phyloP scores from a whole-genome alignment of 2,113 vertebrate genomes.

The Rhegmatorhina hoffmannsi region DNA sequence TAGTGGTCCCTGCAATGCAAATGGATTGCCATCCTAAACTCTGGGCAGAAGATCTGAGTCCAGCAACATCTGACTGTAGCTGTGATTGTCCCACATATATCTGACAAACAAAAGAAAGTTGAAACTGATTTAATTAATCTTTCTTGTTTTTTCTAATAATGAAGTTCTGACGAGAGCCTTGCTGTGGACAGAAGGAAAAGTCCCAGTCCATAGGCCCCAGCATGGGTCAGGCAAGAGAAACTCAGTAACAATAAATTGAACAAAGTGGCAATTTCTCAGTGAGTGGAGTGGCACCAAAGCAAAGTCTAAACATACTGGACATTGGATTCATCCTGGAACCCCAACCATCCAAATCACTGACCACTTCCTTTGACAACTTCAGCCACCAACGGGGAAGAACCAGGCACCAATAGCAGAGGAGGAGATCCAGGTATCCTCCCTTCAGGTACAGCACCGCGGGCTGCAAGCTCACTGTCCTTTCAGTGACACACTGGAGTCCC shows the following conservation, averaged over 20 bases:
- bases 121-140: background rate
- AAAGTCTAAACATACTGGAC: background rate
- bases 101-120: background rate
- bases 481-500: background rate
- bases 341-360: background rate
- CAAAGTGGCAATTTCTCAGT: background rate
- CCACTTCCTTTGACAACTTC: background rate
- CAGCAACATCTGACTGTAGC: background rate
- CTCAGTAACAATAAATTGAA: background rate
- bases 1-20: background rate
- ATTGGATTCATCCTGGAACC: background rate
- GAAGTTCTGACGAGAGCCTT: background rate
- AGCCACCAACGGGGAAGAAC: background rate
- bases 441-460: slow-evolving; percentile 12
- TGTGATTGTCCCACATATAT: background rate
- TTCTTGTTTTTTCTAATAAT: background rate
- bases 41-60: background rate
- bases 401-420: background rate
- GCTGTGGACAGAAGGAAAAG: background rate
- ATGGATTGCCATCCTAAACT: background rate
- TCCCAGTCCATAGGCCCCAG: background rate
- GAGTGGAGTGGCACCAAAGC: background rate
- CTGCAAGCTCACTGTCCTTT: background rate
- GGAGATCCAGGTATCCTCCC: background rate
- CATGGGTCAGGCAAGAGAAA: background rate